Evolutionary conservation across 1,140 invertebrate species (phyloP).

Genomic region (Diabrotica virgifera): DNA sequence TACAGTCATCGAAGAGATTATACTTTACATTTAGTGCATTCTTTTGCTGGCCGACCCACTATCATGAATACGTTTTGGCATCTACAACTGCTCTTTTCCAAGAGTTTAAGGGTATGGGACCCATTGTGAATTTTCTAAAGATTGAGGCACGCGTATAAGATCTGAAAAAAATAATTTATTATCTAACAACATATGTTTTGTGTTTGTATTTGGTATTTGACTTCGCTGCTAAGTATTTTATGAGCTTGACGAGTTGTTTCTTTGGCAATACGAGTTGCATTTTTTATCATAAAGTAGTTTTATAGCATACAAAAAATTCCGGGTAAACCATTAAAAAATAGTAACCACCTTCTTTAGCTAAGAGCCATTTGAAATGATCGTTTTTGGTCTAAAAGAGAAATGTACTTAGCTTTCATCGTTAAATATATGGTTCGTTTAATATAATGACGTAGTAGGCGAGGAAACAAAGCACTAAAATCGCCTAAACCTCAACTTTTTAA

Average conservation of each 20-base stretch:
- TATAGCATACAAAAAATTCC: background rate
- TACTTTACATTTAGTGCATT: no score
- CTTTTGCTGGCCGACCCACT: background rate
- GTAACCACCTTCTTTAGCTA: background rate
- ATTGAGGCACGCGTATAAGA: slow-evolving; percentile 14
- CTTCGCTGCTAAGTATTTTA: slow-evolving; percentile 4
- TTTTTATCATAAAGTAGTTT: background rate
- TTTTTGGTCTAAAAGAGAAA: background rate
- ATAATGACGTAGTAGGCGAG: no score
- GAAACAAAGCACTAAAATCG: no score
- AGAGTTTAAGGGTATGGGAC: slow-evolving; percentile 9
- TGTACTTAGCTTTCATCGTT: no score
- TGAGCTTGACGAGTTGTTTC: background rate
- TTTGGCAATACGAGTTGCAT: background rate
- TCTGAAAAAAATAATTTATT: slow-evolving; percentile 15
- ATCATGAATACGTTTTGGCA: slow-evolving; percentile 4
- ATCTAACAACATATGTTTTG: slow-evolving; percentile 11
- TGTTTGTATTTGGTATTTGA: slow-evolving; percentile 13
- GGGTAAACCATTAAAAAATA: background rate
- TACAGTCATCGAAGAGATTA: no score
- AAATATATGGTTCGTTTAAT: no score
- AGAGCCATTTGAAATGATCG: background rate
- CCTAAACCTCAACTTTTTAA: no score
- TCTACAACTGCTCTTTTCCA: slow-evolving; percentile 14
- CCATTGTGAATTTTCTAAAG: slow-evolving; percentile 15